Evolutionary conservation across 2,888 invertebrate genomes (phyloP).

Genomic region (Tenthredo mesomela): DNA sequence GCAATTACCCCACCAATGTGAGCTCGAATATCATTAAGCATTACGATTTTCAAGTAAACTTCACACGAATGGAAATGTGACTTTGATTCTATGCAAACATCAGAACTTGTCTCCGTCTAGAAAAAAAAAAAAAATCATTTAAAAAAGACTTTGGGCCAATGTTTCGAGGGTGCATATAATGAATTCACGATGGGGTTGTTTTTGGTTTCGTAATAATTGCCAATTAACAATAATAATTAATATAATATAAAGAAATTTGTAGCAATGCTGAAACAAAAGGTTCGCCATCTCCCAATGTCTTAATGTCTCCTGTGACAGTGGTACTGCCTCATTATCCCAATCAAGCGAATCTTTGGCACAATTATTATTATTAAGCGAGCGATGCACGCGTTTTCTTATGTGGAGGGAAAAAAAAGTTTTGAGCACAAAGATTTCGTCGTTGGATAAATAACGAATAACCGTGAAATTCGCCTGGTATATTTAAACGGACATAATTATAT

Average conservation of each 20-base stretch:
- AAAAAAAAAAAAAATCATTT: too few species aligned
- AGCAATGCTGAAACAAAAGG: not conserved
- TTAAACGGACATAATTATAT: conserved; percentile 20
- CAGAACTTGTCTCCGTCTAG: too few species aligned
- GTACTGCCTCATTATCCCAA: not conserved
- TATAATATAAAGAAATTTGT: conserved; percentile 64
- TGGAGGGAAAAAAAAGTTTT: not conserved
- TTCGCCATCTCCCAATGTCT: conserved; percentile 5
- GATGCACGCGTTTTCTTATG: not conserved
- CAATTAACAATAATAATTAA: conserved; percentile 70
- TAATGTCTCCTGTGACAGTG: not conserved
- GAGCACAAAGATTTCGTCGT: not conserved
- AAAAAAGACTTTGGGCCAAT: not conserved
- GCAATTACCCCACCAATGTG: not conserved
- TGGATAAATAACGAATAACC: not conserved
- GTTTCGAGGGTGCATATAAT: too few species aligned
- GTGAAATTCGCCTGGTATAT: not conserved
- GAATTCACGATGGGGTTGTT: conserved; percentile 55
- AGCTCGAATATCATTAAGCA: not conserved
- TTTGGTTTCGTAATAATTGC: conserved; percentile 66
- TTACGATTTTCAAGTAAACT: not conserved
- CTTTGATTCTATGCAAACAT: too few species aligned
- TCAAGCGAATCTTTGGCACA: too few species aligned
- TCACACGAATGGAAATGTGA: too few species aligned
- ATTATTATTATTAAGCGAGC: too few species aligned